These are phyloP conservation scores for Melikaiella ostensackeni DNA, from an alignment of 2,888 invertebrate genomes.

Conservation along the genomic window DNA sequence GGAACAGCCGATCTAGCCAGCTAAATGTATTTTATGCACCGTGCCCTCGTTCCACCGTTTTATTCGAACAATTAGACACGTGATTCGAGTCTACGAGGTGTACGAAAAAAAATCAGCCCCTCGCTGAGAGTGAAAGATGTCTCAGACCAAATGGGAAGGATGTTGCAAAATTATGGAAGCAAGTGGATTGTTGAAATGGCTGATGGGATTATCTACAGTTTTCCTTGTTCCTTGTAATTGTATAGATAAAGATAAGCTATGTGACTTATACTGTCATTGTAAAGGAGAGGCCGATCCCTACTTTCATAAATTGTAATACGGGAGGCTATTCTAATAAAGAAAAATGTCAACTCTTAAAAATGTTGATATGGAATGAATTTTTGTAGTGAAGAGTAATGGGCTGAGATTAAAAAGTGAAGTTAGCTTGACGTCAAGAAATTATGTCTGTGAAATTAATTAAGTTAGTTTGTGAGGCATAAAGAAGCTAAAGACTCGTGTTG, in stretches of 20 bases:
- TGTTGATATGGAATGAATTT: background rate
- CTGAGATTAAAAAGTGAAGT: background rate
- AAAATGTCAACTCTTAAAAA: background rate
- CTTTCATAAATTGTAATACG: background rate
- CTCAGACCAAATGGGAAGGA: conserved; percentile 4
- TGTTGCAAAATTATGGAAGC: background rate
- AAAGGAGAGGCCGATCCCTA: background rate
- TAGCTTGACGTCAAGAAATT: background rate
- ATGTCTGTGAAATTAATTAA: conserved; percentile 16
- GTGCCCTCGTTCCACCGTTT: conserved; percentile 68
- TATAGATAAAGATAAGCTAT: background rate
- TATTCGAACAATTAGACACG: conserved; percentile 68
- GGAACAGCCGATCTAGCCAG: conserved; percentile 61
- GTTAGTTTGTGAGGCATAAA: conserved; percentile 13
- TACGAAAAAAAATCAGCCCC: conserved; percentile 44
- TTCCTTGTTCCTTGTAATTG: background rate
- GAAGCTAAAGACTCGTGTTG: conserved; percentile 11
- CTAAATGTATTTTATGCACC: conserved; percentile 65
- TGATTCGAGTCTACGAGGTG: conserved; percentile 57
- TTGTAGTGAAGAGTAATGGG: conserved; percentile 1
- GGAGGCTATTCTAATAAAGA: background rate
- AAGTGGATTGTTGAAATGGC: conserved; percentile 1
- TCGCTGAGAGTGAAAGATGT: background rate
- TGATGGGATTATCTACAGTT: background rate
- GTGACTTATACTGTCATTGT: conserved; percentile 15